Evolutionary conservation across 37 sponge, comb jelly and placozoan species (phyloP), one percentile per base, ranked within the genome.

Genomic region (Geodia barretti): DNA sequence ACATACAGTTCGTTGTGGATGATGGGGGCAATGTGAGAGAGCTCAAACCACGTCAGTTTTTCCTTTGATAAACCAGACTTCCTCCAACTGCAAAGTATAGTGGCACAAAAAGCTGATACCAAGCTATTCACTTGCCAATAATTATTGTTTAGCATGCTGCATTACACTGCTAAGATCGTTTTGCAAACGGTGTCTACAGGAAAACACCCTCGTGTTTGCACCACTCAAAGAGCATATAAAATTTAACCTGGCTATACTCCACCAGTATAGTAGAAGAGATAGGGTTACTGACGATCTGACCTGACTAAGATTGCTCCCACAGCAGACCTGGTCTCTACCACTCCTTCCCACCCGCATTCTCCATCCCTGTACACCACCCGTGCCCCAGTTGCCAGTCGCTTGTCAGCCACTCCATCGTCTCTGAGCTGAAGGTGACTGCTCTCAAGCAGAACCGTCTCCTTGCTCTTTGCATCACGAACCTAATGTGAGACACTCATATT

Each of bases 11-110:
- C 86, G 26, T 86, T 79, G 5, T 65, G 66, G 33, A 79, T 79
- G 9, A 73, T 39, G 0, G 79, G 79, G 5, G 86, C 74, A 47
- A 86, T 40, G 35, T 79, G 41, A 1, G 26, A 19, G 17, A 36
- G 1, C 60, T 73, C 86, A 79, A 86, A 86, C 86, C 86, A 86
- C 4, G 34, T 79, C 35, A 65, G 43, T 19, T 38, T 73, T 25
- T 82, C 82, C 4, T 21, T 39, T 8, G 68, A 68, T 33, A 68
- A 32, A 68, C 34, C 68, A 7, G 54, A 47, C 14, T 47, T 47
- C 14, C 54, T 47, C 54, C 54, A 47, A 47, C 54, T 47, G 54
- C n/a, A n/a, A n/a, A n/a, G n/a, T n/a, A n/a, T n/a, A n/a, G n/a
- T n/a, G n/a, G n/a, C n/a, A n/a, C n/a, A n/a, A n/a, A n/a, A n/a